Evolutionary conservation across 2,888 invertebrate genomes (phyloP).

Genomic region (Cantharis rufa): DNA sequence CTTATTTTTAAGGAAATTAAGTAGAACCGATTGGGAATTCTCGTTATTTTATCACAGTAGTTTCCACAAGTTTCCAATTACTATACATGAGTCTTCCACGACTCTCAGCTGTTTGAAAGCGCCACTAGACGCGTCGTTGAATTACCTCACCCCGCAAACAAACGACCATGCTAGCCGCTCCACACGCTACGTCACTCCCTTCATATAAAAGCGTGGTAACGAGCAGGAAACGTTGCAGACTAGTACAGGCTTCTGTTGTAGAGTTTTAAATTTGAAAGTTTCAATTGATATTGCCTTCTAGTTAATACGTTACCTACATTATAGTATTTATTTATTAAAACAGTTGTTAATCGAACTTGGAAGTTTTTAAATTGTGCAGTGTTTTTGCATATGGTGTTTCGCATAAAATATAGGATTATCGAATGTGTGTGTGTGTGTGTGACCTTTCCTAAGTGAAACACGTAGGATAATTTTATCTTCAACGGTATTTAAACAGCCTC

Average conservation of each 20-base stretch:
- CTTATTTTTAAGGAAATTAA: background rate
- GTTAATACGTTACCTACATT: background rate
- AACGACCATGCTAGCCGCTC: slow-evolving; percentile 22
- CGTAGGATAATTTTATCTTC: background rate
- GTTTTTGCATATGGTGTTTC: background rate
- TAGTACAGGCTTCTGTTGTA: background rate
- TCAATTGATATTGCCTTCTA: background rate
- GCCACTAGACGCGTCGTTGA: slow-evolving; percentile 35
- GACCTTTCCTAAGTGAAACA: background rate
- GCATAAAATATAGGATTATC: background rate
- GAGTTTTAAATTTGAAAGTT: background rate
- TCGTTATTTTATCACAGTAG: slow-evolving; percentile 1
- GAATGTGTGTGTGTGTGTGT: background rate
- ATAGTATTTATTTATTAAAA: background rate
- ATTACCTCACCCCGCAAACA: slow-evolving; percentile 22
- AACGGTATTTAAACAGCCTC: slow-evolving; percentile 32
- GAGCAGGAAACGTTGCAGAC: slow-evolving; percentile 39
- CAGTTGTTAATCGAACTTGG: background rate
- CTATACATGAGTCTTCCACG: slow-evolving; percentile 9
- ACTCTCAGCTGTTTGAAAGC: slow-evolving; percentile 36
- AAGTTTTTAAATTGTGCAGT: background rate
- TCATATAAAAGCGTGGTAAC: slow-evolving; percentile 29
- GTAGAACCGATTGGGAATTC: background rate
- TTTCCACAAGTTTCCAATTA: slow-evolving; percentile 17
- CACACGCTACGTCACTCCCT: slow-evolving; percentile 26